Conservation (phyloP, 2,797 vertebrate species). For the Tympanoctomys barrerae region DNA sequence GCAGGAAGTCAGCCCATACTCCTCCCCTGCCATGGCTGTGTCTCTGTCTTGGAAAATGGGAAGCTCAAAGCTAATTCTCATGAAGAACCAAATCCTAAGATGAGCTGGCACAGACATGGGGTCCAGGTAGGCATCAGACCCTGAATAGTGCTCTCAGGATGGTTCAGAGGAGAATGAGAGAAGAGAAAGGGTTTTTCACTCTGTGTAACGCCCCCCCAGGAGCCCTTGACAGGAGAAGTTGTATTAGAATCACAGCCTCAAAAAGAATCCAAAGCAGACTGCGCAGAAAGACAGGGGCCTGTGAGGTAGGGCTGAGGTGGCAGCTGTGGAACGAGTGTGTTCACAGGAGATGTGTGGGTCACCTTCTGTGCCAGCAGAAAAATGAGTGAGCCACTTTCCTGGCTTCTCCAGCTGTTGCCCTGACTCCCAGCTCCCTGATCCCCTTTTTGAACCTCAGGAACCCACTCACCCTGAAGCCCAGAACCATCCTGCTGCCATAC, state of each 20-base stretch:
- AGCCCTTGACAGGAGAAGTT: neutral
- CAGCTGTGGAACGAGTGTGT: neutral
- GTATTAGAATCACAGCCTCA: neutral
- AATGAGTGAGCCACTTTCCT: neutral
- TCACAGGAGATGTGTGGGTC: neutral
- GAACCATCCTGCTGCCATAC: neutral
- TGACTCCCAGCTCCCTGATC: neutral
- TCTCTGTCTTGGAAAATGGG: neutral
- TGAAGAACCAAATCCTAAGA: neutral
- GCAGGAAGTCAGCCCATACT: neutral
- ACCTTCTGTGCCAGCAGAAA: neutral
- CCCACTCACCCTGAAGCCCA: neutral
- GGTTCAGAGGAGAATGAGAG: neutral
- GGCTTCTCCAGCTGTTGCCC: neutral
- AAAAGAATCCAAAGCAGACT: neutral
- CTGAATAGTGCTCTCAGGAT: neutral
- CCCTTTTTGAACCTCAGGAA: neutral
- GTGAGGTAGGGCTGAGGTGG: neutral
- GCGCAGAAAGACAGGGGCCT: rapidly evolving
- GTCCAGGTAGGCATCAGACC: neutral
- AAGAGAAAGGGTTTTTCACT: neutral
- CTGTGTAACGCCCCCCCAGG: neutral
- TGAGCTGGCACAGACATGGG: neutral
- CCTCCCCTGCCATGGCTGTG: too few relatives aligned
- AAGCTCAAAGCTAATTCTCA: neutral